phyloP scores from a whole-genome alignment of 92 coral and sea anemone genomes.

The Desmophyllum pertusum region DNA sequence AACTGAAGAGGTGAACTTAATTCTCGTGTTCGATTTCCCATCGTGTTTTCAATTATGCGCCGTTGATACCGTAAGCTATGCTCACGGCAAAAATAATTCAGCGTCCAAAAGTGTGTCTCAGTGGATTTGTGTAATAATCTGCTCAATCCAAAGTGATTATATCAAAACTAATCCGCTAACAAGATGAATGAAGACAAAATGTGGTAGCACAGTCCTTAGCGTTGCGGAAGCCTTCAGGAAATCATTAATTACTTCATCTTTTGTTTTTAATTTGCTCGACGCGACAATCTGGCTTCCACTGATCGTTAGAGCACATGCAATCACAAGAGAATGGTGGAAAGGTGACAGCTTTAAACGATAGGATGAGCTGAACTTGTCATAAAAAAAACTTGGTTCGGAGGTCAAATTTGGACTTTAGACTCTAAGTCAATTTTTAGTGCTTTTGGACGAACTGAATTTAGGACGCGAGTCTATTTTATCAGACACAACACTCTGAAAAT shows the following conservation, averaged over 20 bases:
- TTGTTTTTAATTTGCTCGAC: background rate
- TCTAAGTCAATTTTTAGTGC: background rate
- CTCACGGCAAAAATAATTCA: too few species aligned
- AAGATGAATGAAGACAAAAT: conserved; percentile 1
- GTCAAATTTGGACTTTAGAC: background rate
- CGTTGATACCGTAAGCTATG: too few species aligned
- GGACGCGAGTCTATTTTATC: background rate
- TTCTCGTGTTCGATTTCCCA: background rate
- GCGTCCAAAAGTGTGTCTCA: too few species aligned
- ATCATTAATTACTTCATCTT: background rate
- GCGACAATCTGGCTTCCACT: too few species aligned
- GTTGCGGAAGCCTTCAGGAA: background rate
- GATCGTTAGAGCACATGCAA: too few species aligned
- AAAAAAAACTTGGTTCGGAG: background rate
- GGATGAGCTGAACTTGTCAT: background rate
- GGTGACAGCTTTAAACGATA: background rate
- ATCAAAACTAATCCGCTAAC: background rate
- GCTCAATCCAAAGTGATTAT: background rate
- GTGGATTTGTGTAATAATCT: too few species aligned
- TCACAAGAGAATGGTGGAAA: background rate
- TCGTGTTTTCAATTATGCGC: too few species aligned
- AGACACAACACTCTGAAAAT: background rate
- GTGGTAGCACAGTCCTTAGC: background rate
- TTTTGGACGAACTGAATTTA: background rate
- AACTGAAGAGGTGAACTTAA: background rate